Percentiles rank a stretch among this genome's conserved stretches.
phyloP scores from a whole-genome alignment of 2,888 invertebrate species.

The Thymelicus lineola region DNA sequence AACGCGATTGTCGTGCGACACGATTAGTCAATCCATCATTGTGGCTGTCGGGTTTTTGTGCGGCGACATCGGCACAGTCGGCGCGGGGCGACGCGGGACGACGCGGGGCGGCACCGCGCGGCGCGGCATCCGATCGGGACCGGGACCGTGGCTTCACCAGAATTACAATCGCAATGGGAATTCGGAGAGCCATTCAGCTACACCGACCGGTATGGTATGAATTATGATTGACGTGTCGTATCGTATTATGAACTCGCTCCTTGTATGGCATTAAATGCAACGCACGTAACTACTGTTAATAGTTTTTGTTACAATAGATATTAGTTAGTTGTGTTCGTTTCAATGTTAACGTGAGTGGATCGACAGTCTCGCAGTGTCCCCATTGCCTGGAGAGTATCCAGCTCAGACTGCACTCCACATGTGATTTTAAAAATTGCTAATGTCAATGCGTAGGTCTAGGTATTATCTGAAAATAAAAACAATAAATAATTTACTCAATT shows the following conservation, averaged over 20 bases:
- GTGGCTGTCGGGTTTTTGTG: constrained; percentile 12
- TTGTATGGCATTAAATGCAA: neutral
- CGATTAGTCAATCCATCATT: constrained; percentile 27
- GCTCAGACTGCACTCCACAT: too few species aligned
- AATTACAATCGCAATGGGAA: constrained; percentile 28
- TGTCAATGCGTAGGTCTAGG: too few species aligned
- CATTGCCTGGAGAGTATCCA: too few species aligned
- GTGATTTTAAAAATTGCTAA: too few species aligned
- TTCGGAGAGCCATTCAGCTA: constrained; percentile 14
- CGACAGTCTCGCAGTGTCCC: too few species aligned
- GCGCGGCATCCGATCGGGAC: constrained; percentile 7
- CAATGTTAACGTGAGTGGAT: too few species aligned
- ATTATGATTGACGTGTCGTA: constrained; percentile 2
- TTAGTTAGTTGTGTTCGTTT: too few species aligned
- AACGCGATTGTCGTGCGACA: constrained; percentile 16
- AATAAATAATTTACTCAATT: too few species aligned
- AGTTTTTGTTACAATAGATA: too few species aligned
- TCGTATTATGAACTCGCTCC: constrained; percentile 3
- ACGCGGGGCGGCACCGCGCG: too few species aligned
- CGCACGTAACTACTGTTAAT: too few species aligned
- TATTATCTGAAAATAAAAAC: too few species aligned
- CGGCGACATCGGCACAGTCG: neutral
- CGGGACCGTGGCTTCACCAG: constrained; percentile 14
- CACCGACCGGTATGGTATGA: neutral
- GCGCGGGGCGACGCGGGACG: neutral